Percentiles rank a stretch among this genome's conserved stretches.
phyloP scores from a whole-genome alignment of 2,113 vertebrate genomes.

The Antechinus stuartii region DNA sequence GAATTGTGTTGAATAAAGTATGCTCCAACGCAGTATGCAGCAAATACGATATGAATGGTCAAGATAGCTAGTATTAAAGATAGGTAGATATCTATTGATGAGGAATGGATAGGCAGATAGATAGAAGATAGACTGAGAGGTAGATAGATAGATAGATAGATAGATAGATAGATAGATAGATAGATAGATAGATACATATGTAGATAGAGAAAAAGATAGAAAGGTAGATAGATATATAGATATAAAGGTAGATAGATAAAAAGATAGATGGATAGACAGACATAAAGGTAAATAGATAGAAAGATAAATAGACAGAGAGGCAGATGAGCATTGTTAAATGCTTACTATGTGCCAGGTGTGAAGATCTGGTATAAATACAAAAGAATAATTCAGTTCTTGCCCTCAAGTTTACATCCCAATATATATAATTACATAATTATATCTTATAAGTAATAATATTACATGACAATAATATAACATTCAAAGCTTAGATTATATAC shows the following conservation, averaged over 20 bases:
- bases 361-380: background rate
- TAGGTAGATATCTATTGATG: background rate
- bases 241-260: too few relatives aligned
- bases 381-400: background rate
- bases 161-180: too few relatives aligned
- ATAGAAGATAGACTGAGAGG: too few relatives aligned
- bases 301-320: background rate
- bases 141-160: too few relatives aligned
- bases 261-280: too few relatives aligned
- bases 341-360: background rate
- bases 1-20: background rate
- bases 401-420: background rate
- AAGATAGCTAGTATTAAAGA: too few relatives aligned
- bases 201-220: too few relatives aligned
- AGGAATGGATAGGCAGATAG: too few relatives aligned
- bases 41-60: background rate
- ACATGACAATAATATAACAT: background rate
- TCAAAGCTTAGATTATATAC: background rate
- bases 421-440: background rate
- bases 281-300: too few relatives aligned
- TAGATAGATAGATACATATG: too few relatives aligned
- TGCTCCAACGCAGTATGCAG: background rate
- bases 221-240: too few relatives aligned
- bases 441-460: background rate
- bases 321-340: background rate